phyloP scores from a whole-genome alignment of 1,140 invertebrate genomes.

The Cecropterus lyciades region DNA sequence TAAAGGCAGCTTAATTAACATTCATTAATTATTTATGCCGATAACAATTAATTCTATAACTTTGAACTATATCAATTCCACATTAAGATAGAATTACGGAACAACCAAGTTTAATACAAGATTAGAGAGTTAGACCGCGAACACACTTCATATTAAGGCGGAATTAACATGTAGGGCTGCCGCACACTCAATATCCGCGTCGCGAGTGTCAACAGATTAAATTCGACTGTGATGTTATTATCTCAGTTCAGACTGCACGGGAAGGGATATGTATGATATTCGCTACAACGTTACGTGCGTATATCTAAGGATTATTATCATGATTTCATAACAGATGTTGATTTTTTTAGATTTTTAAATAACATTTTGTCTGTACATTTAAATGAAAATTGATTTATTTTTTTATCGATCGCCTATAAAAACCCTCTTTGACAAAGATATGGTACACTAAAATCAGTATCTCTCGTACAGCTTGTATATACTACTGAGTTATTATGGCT shows the following conservation, averaged over 20 bases:
- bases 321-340: neutral
- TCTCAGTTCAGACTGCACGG: neutral
- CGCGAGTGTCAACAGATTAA: neutral
- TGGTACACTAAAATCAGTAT: too few species aligned
- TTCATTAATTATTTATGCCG: too few species aligned
- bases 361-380: too few species aligned
- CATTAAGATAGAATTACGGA: slow-evolving; percentile 4
- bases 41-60: neutral
- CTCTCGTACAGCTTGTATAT: too few species aligned
- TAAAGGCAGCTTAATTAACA: too few species aligned
- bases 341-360: too few species aligned
- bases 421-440: too few species aligned
- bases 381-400: too few species aligned
- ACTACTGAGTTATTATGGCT: too few species aligned
- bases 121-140: neutral
- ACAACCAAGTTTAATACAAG: neutral
- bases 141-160: neutral
- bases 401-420: too few species aligned
- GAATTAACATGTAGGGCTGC: neutral
- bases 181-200: neutral
- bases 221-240: neutral
- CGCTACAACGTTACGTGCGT: too few species aligned
- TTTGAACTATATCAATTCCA: neutral
- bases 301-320: neutral
- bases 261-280: neutral